These are phyloP conservation scores for Phyto melanocephala DNA, from an alignment of 2,888 invertebrate genomes.

Conservation along the genomic window DNA sequence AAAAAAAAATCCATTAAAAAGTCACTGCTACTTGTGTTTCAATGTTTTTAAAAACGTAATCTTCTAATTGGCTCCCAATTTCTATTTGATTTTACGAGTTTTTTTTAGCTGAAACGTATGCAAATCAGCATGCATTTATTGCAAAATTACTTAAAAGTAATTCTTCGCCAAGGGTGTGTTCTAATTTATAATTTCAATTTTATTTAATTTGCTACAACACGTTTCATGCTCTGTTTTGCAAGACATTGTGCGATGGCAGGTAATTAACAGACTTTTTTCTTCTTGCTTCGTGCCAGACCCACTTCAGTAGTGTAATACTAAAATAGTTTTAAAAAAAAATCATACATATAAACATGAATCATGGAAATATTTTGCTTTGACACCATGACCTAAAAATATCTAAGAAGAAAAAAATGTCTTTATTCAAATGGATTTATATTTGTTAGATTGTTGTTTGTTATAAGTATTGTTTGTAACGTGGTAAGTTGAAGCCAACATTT, in stretches of 20 bases:
- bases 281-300: neutral
- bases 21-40: too few relatives aligned
- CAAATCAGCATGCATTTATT: neutral
- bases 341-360: neutral
- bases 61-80: neutral
- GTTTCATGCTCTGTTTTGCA: constrained; percentile 10
- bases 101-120: neutral
- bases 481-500: too few relatives aligned
- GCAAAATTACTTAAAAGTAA: neutral
- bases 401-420: neutral
- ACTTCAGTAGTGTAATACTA: neutral
- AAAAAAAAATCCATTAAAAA: too few relatives aligned
- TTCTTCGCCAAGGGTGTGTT: constrained; percentile 10
- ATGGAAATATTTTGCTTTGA: neutral
- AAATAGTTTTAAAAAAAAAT: neutral
- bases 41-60: neutral
- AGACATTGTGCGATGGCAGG: neutral
- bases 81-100: neutral
- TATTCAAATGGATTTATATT: neutral
- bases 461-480: too few relatives aligned
- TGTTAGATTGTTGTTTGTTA: too few relatives aligned
- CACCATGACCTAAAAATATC: constrained; percentile 11
- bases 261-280: neutral
- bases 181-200: constrained; percentile 14
- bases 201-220: neutral